Evolutionary conservation across 2,113 vertebrate species (phyloP).

Genomic region (Emydocephalus ijimae): DNA sequence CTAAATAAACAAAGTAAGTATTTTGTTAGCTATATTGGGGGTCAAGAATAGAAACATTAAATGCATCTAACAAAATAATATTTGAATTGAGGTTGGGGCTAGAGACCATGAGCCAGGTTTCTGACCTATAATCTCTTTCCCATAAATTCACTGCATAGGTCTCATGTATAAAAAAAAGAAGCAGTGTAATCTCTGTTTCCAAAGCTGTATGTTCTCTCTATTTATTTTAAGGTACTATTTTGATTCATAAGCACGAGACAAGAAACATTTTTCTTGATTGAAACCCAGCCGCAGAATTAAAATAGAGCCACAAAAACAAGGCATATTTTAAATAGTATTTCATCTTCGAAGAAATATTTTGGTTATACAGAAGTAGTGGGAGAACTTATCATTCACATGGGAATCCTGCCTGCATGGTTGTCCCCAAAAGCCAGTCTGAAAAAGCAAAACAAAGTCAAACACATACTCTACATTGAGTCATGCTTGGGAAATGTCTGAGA

Average conservation of each 20-base stretch:
- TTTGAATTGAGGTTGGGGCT: neutral
- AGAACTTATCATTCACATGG: slow-evolving; percentile 7
- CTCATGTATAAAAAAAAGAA: neutral
- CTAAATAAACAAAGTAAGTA: neutral
- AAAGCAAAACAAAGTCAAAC: neutral
- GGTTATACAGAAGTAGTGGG: neutral
- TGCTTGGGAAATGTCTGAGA: neutral
- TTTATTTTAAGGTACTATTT: neutral
- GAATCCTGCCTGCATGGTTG: neutral
- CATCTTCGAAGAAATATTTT: slow-evolving; percentile 12
- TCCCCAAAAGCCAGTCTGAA: neutral
- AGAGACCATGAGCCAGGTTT: neutral
- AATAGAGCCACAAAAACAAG: slow-evolving; percentile 17
- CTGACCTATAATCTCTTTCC: neutral
- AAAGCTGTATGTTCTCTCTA: neutral
- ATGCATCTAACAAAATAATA: neutral
- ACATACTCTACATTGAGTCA: neutral
- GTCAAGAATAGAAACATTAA: neutral
- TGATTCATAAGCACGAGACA: neutral
- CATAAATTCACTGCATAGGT: neutral
- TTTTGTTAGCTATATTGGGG: neutral
- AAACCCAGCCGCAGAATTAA: slow-evolving; percentile 19
- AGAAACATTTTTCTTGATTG: slow-evolving; percentile 5
- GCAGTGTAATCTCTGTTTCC: neutral
- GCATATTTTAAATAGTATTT: neutral